Base-by-base conservation (phyloP, 2,888 invertebrate species). In the Imbricaverruca yamaguchii region DNA sequence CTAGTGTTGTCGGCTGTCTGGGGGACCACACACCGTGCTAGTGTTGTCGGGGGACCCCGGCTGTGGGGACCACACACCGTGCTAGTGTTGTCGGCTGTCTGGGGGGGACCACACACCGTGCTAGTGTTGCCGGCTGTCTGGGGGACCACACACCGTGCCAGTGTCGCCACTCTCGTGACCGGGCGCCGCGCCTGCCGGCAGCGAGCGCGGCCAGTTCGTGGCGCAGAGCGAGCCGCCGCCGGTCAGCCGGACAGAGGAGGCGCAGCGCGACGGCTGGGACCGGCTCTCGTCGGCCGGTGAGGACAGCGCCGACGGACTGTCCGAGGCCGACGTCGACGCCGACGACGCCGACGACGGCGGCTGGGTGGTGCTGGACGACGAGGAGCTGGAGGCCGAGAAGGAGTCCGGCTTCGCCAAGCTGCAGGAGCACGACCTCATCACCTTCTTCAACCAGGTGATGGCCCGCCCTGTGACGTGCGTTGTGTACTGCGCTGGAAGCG, bases 361-460 rank as follows among this genome's bases (percentile, higher is more conserved):
- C 8, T 79, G 79, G 79, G 79, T 79, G 57, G 12, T 79, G 57
- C 57, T 79, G 57, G 79, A 79, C 18, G 59, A 59, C 57, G 79
- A 79, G 79, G 79, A 79, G 57, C 12, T 7, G 7, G 79, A 79
- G 79, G 79, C 79, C 13, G 79, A 79, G 79, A 79, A 57, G 23
- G 25, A 23, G 59, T 57, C 56, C 56, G 57, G 79, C 57, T 79
- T n/a, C 57, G 13, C 57, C 23, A 79, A 79, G 23, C 57, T 79
- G 23, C 79, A 57, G 78, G 79, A 79, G 79, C 23, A 6, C n/a
- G 78, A 78, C 57, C 56, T 78, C 12, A 12, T 78, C 23, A 12
- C 78, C 12, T 8, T 78, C 12, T 78, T 78, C 15, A 57, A 57
- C 78, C 78, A 57, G 56, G 78, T 78, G 53, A 53, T 4, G 15